These are phyloP conservation scores for Amorpha juglandis DNA, from an alignment of 2,888 invertebrate genomes.

Conservation along the genomic window DNA sequence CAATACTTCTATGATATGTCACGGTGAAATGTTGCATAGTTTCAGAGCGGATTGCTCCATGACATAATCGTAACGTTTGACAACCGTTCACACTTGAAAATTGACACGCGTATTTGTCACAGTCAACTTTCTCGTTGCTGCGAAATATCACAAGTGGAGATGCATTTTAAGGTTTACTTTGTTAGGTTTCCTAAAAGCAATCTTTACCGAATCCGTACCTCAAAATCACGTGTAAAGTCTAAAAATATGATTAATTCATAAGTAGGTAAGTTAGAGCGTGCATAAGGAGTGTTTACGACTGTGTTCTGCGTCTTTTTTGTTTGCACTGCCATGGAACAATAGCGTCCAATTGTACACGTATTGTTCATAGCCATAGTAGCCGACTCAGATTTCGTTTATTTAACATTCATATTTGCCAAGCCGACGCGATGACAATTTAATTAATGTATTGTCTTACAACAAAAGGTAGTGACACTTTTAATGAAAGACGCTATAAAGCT, in stretches of 20 bases:
- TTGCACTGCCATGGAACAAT: slow-evolving; percentile 18
- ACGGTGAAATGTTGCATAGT: too few relatives aligned
- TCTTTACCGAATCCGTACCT: background rate
- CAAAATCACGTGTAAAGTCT: background rate
- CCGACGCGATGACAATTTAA: slow-evolving; percentile 57
- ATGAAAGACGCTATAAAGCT: background rate
- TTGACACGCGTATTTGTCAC: too few relatives aligned
- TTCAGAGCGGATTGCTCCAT: too few relatives aligned
- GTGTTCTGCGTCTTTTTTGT: slow-evolving; percentile 9
- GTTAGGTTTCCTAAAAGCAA: background rate
- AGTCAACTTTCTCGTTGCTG: too few relatives aligned
- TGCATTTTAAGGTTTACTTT: too few relatives aligned
- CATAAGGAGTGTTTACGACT: slow-evolving; percentile 22
- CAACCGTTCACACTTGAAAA: too few relatives aligned
- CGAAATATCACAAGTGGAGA: too few relatives aligned
- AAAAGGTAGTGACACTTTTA: slow-evolving; percentile 40
- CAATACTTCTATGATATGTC: too few relatives aligned
- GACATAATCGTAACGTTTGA: too few relatives aligned
- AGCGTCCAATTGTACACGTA: slow-evolving; percentile 22
- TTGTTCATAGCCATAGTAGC: slow-evolving; percentile 43
- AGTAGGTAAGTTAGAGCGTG: slow-evolving; percentile 7
- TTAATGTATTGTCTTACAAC: slow-evolving; percentile 55
- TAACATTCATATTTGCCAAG: slow-evolving; percentile 52
- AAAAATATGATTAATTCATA: slow-evolving; percentile 8
- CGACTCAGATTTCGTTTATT: slow-evolving; percentile 58